Percentiles rank a stretch among this genome's conserved stretches.
These are phyloP conservation scores for Aphelocoma californica DNA, from an alignment of 2,797 vertebrate genomes.

Conservation along the genomic window DNA sequence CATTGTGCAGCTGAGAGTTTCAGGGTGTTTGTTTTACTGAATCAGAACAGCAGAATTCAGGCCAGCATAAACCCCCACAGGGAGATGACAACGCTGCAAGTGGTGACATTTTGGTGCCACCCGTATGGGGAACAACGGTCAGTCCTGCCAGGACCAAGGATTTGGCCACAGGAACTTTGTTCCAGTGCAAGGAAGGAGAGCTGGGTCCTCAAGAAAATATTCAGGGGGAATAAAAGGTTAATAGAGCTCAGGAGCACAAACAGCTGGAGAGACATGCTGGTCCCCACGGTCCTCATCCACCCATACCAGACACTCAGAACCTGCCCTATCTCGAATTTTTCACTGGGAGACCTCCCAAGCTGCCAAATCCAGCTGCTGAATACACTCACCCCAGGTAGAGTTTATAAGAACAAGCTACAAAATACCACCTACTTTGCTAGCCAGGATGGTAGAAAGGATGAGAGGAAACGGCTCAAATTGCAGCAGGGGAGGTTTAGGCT, in stretches of 20 bases:
- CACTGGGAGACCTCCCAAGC: not conserved
- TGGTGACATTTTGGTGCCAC: not conserved
- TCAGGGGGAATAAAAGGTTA: not conserved
- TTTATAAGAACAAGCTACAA: not conserved
- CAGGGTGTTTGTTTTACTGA: not conserved
- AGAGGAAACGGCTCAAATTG: not conserved
- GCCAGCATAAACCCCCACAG: not conserved
- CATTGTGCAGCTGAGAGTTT: not conserved
- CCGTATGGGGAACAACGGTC: not conserved
- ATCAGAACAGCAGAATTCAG: not conserved
- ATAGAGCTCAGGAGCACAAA: not conserved
- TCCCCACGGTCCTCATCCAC: not conserved
- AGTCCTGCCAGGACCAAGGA: not conserved
- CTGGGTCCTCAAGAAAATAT: not conserved
- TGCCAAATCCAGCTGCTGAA: not conserved
- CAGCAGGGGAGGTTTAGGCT: not conserved
- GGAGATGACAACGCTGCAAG: not conserved
- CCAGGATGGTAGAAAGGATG: not conserved
- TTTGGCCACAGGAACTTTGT: not conserved
- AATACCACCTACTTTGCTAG: not conserved
- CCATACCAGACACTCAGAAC: not conserved
- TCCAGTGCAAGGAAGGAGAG: not conserved
- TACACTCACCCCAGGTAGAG: not conserved
- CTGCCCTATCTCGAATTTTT: not conserved
- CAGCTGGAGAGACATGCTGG: not conserved